phyloP scores from a whole-genome alignment of 2,797 vertebrate genomes.

The Ctenochaetus hawaiiensis region DNA sequence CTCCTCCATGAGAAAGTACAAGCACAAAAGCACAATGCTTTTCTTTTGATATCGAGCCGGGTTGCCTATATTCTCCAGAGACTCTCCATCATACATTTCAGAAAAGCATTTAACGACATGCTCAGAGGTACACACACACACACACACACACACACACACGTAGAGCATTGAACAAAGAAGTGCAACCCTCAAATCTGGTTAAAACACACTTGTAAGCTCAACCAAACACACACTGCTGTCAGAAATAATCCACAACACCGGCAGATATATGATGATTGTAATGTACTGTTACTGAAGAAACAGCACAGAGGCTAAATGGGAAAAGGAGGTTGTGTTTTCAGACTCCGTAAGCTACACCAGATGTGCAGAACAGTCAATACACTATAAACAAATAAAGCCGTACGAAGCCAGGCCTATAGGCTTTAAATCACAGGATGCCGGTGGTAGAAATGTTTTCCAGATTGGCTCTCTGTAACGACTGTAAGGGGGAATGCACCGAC shows the following conservation, averaged over 20 bases:
- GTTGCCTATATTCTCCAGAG: constrained; percentile 37
- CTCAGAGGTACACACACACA: background rate
- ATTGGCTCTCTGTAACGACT: constrained; percentile 27
- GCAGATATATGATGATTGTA: constrained; percentile 37
- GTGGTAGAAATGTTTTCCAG: constrained; percentile 53
- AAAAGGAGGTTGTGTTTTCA: constrained; percentile 28
- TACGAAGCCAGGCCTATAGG: constrained; percentile 34
- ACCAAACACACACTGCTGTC: constrained; percentile 41
- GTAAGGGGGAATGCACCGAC: constrained; percentile 28
- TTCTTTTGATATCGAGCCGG: constrained; percentile 41
- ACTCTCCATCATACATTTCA: constrained; percentile 33
- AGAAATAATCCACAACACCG: constrained; percentile 38
- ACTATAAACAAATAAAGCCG: constrained; percentile 70
- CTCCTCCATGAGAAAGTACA: constrained; percentile 38
- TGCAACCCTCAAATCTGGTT: constrained; percentile 34
- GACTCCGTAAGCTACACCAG: constrained; percentile 59
- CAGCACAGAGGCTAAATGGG: constrained; percentile 13
- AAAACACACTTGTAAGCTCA: constrained; percentile 14
- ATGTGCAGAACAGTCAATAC: constrained; percentile 64
- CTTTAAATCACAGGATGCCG: constrained; percentile 45
- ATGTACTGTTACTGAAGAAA: constrained; percentile 53
- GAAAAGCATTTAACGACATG: constrained; percentile 23
- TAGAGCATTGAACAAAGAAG: constrained; percentile 2
- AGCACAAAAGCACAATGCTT: constrained; percentile 15
- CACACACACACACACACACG: constrained; percentile 15